Conservation (phyloP, 2,888 invertebrate genomes). For the Orthonychiurus folsomi region DNA sequence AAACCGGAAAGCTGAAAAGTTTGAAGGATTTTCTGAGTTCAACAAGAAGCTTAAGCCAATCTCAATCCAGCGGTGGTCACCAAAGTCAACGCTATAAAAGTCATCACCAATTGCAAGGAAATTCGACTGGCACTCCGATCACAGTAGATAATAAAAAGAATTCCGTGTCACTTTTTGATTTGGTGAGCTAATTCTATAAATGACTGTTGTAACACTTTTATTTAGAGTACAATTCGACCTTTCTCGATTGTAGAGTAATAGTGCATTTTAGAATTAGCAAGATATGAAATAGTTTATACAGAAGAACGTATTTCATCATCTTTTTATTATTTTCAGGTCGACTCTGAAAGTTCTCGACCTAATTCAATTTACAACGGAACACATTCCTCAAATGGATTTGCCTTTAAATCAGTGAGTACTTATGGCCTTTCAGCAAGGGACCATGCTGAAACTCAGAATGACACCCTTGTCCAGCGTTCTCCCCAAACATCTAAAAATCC, state of each 20-base stretch:
- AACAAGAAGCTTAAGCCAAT: constrained; percentile 28
- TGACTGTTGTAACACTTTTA: too few relatives aligned
- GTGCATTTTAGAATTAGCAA: too few relatives aligned
- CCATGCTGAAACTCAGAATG: constrained; percentile 8
- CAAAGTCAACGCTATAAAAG: background rate
- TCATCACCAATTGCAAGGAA: background rate
- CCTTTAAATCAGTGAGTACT: constrained; percentile 34
- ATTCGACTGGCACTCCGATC: background rate
- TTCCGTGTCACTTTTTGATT: constrained; percentile 35
- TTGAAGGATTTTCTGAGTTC: constrained; percentile 35
- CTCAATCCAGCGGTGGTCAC: background rate
- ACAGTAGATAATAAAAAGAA: constrained; percentile 2
- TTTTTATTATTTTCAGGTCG: too few relatives aligned
- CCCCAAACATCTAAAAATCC: constrained; percentile 23
- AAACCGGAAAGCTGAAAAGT: constrained; percentile 28
- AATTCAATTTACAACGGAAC: background rate
- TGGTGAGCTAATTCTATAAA: too few relatives aligned
- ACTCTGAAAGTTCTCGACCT: too few relatives aligned
- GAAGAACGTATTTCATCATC: too few relatives aligned
- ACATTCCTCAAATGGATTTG: background rate
- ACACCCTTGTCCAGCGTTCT: background rate
- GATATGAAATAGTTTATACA: too few relatives aligned
- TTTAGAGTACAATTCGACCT: too few relatives aligned
- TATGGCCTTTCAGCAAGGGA: constrained; percentile 23
- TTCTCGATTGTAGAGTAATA: too few relatives aligned